Evolutionary conservation across 1,140 invertebrate species (phyloP), one percentile per base, ranked within the genome.

Genomic region (Araneus ventricosus): DNA sequence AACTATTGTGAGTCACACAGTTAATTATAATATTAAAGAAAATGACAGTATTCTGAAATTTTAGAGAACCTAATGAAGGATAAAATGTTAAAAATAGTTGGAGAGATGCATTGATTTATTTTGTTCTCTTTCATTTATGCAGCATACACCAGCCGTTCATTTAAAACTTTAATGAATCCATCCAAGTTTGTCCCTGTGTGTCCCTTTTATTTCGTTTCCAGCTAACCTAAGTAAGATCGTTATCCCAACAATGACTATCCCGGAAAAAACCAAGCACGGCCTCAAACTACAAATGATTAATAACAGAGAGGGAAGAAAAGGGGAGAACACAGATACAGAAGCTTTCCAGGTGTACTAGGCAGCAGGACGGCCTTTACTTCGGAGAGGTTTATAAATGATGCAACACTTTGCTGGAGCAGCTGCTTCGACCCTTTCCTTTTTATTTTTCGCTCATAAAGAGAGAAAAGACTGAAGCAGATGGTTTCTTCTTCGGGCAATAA

Each of bases 251-350:
- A 75, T 20, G 70, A 75, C 70, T 34, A 6, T 34, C 34, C 37
- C 70, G 14, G 6, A 75, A 37, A 30, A 75, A 75, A 34, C 70
- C 34, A 17, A 37, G 27, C 70, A 37, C 22, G 39, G 22, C n/a
- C 80, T 82, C 80, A 82, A 82, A 82, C 80, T 82, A 39, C 80
- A 4, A 82, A 82, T 45, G 80, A 82, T 82, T 82, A 82, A 82
- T 82, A 82, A 82, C 39, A 82, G 41, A 82, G 37, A 75, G 34
- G 39, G 80, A n/a, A 82, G 80, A 82, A 82, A 52, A 37, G 75
- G 39, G 30, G 22, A 41, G 39, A 80, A n/a, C 37, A 45, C 41
- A 41, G 27, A 52, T 52, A 45, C 80, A 82, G 80, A 82, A 52
- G 37, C 80, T 52, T 82, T n/a, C 80, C 80, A 82, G 80, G 80